Evolutionary conservation across 2,888 invertebrate species (phyloP), one percentile per base, ranked within the genome.

Genomic region (Aphodius granarius): DNA sequence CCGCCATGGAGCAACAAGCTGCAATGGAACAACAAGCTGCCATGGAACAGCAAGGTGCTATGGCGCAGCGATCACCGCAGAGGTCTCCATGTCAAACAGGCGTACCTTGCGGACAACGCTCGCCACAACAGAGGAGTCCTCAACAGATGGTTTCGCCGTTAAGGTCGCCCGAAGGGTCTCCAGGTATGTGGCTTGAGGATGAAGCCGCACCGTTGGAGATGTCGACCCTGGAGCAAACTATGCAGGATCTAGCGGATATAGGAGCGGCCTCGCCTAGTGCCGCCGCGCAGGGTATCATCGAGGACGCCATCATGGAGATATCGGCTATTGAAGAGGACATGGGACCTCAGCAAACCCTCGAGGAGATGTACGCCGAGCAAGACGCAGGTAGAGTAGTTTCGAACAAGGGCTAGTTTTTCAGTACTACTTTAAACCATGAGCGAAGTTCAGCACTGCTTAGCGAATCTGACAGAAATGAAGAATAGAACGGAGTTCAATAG

Each of bases 211-310:
- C 73, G n/a, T 66, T 63, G 6, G 66, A 68, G 16, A 63, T 63
- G 13, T 63, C 70, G 15, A 66, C 64, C 0, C 6, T 19, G 17
- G 66, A 64, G 21, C n/a, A 66, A 15, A 23, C 75, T 21, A 73
- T 18, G 62, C 72, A 72, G 20, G 63, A 71, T 17, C 19, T 70
- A 6, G 63, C 73, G 17, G 43, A 17, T 13, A 5, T 21, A 63
- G 73, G 65, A 66, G 18, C 63, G 18, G 73, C 70, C 13, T 1
- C 63, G 9, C 74, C 70, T n/a, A 74, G 78, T 3, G 76, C 77
- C 5, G 76, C 70, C 16, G 78, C 79, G 0, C 76, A 77, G 66
- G 78, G 79, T 73, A 80, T 82, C 66, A 75, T 82, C 15, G 77
- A 79, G 16, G 78, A 80, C 73, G 79, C 75, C n/a, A 79, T 79